phyloP scores from a whole-genome alignment of 2,888 invertebrate genomes.

The Patella depressa region DNA sequence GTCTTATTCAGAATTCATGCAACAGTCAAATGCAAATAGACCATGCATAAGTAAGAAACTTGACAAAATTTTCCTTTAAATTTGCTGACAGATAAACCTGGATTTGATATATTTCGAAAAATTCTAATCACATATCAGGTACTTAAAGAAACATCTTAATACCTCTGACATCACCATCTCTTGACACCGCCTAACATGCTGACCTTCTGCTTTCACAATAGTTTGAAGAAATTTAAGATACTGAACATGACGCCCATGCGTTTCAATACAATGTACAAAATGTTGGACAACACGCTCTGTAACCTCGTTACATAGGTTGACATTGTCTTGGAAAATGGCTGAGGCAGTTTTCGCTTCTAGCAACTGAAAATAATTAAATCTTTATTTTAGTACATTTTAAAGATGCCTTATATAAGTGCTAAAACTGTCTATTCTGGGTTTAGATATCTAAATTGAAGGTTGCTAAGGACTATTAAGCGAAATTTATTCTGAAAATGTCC shows the following conservation, averaged over 20 bases:
- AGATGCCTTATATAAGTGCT: too few species aligned
- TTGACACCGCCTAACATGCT: constrained; percentile 94
- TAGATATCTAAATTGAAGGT: too few species aligned
- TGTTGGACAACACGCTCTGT: constrained; percentile 97
- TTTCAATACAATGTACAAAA: constrained; percentile 98
- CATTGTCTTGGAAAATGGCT: constrained; percentile 96
- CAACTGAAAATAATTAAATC: constrained; percentile 76
- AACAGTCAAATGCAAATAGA: too few species aligned
- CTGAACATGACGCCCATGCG: constrained; percentile 90
- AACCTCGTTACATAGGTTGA: constrained; percentile 92
- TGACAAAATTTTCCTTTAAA: too few species aligned
- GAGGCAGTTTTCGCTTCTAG: constrained; percentile 97
- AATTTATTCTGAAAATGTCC: too few species aligned
- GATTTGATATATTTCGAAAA: too few species aligned
- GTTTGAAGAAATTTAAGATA: constrained; percentile 96
- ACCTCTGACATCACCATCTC: constrained; percentile 98
- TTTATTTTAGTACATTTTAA: neutral
- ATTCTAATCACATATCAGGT: too few species aligned
- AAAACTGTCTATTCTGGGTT: too few species aligned
- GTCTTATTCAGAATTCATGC: too few species aligned
- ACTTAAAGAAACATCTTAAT: neutral
- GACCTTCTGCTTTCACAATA: constrained; percentile 94
- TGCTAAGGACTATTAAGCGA: too few species aligned
- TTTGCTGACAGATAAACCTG: too few species aligned
- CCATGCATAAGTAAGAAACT: too few species aligned